Base-by-base conservation (phyloP, 2,113 vertebrate species). In the Numenius arquata region DNA sequence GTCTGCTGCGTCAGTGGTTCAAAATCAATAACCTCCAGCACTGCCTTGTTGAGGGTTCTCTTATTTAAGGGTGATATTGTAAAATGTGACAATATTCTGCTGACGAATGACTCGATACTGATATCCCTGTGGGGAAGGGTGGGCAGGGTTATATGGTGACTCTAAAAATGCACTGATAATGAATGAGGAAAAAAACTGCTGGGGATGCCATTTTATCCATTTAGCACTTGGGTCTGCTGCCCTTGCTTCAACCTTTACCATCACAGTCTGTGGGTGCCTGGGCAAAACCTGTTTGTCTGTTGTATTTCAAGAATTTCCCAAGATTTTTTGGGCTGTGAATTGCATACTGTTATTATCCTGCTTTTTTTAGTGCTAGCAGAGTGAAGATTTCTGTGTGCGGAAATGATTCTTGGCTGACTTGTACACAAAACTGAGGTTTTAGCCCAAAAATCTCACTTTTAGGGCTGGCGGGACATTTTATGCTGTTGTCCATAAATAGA, bases 81-180 rank as follows among this genome's bases (percentile, higher is more conserved):
- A 95, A 96, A 93, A 93, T 89, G 95, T 97, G 96, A 95, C 92
- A 88, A 77, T 92, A 93, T 93, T 93, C 81, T 94, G 90, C 96
- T 96, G 86, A 96, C 5, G 0, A 86, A 90, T 56, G 25, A 36
- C 74, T 97, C 16, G 7, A 73, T 93, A 53, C 34, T 18, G 43
- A n/a, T 58, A 80, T 58, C 21, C 41, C 85, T 81, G 47, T 45
- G 80, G 70, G 53, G 53, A 86, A 45, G 43, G 56, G 47, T 85
- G 83, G 63, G 53, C 73, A 73, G 89, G 84, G 77, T 73, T 81
- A 80, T 62, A 71, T 67, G 50, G 59, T 85, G 73, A 23, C 65
- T 95, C 67, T 88, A 26, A 92, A 94, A 95, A 66, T 67, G 68
- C 41, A 8, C 26, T 53, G 58, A 36, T 88, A 91, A 91, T 91